Evolutionary conservation across 2,797 vertebrate genomes (phyloP).

Genomic region (Alfaro cultratus): DNA sequence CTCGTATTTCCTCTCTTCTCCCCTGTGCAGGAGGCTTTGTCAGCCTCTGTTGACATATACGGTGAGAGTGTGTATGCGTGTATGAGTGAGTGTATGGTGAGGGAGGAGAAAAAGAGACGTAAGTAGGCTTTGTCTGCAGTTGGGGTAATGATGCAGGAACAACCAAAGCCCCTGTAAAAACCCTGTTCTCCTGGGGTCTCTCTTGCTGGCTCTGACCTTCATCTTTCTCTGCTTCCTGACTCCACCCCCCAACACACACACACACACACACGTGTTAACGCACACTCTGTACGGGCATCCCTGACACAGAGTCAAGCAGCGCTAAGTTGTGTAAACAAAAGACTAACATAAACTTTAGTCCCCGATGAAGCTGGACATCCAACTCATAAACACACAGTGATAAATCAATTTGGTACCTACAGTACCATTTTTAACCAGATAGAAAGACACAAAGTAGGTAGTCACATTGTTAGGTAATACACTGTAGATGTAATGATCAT

Average conservation of each 20-base stretch:
- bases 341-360: conserved; percentile 82
- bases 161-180: conserved; percentile 83
- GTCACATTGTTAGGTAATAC: not conserved
- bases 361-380: conserved; percentile 75
- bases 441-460: conserved; percentile 20
- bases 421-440: conserved; percentile 37
- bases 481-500: conserved; percentile 10
- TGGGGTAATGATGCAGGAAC: conserved; percentile 90
- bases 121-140: conserved; percentile 81
- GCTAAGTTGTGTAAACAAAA: conserved; percentile 85
- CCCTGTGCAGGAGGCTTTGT: conserved; percentile 80
- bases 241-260: conserved; percentile 22
- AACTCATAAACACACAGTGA: conserved; percentile 81
- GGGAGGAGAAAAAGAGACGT: conserved; percentile 62
- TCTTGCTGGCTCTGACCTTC: conserved; percentile 41
- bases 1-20: conserved; percentile 67
- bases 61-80: conserved; percentile 46
- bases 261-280: not conserved
- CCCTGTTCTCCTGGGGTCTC: conserved; percentile 82
- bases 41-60: conserved; percentile 87
- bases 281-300: conserved; percentile 30
- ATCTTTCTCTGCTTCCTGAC: conserved; percentile 16
- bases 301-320: conserved; percentile 81
- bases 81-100: conserved; percentile 67
- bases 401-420: conserved; percentile 43